These are phyloP conservation scores for Pardalotus punctatus DNA, from an alignment of 2,113 vertebrate species.

Conservation along the genomic window DNA sequence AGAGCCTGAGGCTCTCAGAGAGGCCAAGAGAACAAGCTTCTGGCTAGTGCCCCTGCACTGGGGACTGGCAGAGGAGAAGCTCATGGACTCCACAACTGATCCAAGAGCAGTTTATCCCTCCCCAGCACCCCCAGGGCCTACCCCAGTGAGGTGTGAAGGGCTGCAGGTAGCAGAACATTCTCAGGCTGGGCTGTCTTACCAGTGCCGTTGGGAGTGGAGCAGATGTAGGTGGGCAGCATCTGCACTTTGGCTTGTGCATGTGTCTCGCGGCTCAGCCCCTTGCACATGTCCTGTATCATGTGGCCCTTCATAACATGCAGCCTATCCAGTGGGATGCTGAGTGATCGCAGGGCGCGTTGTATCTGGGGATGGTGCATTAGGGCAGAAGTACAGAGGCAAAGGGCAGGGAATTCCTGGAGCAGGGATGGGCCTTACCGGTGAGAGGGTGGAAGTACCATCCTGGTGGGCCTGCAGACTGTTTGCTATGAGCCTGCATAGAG, in stretches of 20 bases:
- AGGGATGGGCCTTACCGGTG: neutral
- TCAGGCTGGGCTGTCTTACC: conserved; percentile 64
- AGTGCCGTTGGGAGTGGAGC: conserved; percentile 80
- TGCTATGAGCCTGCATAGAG: neutral
- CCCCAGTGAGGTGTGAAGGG: fast-evolving
- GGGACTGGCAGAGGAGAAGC: neutral
- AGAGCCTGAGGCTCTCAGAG: neutral
- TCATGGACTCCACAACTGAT: neutral
- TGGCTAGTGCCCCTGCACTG: neutral
- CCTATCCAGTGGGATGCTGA: conserved; percentile 63
- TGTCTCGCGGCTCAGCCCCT: conserved; percentile 66
- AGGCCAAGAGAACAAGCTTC: neutral
- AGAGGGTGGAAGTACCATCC: neutral
- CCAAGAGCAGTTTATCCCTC: neutral
- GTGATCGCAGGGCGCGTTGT: conserved; percentile 58
- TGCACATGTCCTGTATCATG: conserved; percentile 69
- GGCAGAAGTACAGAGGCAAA: neutral
- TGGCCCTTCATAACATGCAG: conserved; percentile 72
- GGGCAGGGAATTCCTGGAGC: neutral
- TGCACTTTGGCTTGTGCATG: conserved; percentile 62
- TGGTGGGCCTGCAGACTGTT: neutral
- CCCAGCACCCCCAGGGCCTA: neutral
- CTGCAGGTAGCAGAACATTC: neutral
- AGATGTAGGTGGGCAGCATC: conserved; percentile 87
- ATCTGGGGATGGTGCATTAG: conserved; percentile 58